Conservation (phyloP, 2,888 invertebrate species). For the Diplolepis rosae region DNA sequence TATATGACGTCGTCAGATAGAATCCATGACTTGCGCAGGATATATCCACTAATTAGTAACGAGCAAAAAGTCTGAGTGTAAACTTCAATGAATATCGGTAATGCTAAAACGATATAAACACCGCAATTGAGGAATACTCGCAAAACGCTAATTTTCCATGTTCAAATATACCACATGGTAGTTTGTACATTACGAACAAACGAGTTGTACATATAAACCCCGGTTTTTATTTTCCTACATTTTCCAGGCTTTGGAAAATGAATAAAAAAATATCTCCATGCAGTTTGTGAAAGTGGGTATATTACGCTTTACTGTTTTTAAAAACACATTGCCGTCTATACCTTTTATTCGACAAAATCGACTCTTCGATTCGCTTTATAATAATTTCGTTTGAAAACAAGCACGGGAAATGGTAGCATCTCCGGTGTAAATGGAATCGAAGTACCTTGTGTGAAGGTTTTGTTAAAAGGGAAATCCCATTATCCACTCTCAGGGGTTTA, state of each 20-base stretch:
- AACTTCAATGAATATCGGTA: neutral
- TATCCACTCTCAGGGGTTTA: neutral
- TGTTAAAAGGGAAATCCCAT: neutral
- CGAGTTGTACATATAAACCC: slow-evolving; percentile 1
- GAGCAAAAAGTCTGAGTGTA: slow-evolving; percentile 3
- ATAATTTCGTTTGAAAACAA: neutral
- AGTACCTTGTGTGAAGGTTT: neutral
- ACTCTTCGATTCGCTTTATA: neutral
- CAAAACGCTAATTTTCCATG: slow-evolving; percentile 13
- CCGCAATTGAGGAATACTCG: neutral
- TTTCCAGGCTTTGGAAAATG: neutral
- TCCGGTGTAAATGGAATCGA: neutral
- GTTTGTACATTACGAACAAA: slow-evolving; percentile 14
- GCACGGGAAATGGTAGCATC: neutral
- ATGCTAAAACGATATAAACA: neutral
- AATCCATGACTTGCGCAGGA: neutral
- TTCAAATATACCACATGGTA: neutral
- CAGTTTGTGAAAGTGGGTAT: neutral
- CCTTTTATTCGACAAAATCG: neutral
- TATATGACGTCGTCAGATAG: neutral
- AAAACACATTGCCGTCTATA: neutral
- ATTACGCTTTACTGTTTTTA: neutral
- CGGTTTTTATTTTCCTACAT: neutral
- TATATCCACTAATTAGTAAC: slow-evolving; percentile 6
- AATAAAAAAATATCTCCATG: neutral